Base-by-base conservation (phyloP, 1,140 invertebrate genomes). In the Tribolium madens region DNA sequence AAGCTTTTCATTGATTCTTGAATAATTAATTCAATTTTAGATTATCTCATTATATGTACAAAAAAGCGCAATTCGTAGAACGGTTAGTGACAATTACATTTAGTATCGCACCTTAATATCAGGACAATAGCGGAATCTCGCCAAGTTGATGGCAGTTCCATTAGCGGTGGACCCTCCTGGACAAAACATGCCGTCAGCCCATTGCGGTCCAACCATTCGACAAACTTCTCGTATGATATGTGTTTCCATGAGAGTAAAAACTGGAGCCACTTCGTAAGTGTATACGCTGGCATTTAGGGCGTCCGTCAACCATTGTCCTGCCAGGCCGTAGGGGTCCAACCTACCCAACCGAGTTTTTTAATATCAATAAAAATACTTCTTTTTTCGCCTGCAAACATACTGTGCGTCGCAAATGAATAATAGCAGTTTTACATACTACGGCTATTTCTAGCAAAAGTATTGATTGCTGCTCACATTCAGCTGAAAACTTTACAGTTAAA, bases 151-250 rank as follows among this genome's bases (percentile, higher is more conserved):
- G 1, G 89, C 92, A 78, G 90, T 93, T 48, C 92, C 87, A 83
- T 93, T 94, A n/a, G 90, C 90, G 33, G 92, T 88, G n/a, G 91
- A 91, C n/a, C 92, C 93, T 47, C 92, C 92, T 36, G 92, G 92
- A 73, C 91, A 90, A 84, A 93, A 92, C 13, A 93, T 88, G 0
- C 90, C 92, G 79, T 93, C 92, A 1, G 90, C 89, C 21, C 83
- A 83, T 17, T 80, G 69, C 2, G 83, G 81, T 18, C 85, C 85
- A 52, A 87, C 86, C 76, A 89, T 84, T 12, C 84, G 83, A 18
- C 89, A 86, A 88, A 93, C 90, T 76, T 87, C 85, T 46, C 80
- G 76, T 26, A 89, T 83, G 0, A 90, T 79, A 10, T 78, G 73
- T 36, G 84, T 81, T 77, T 90, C 89, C 85, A 89, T 87, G 0